These are phyloP conservation scores for Synanthedon formicaeformis DNA, from an alignment of 2,888 invertebrate genomes.

Conservation along the genomic window DNA sequence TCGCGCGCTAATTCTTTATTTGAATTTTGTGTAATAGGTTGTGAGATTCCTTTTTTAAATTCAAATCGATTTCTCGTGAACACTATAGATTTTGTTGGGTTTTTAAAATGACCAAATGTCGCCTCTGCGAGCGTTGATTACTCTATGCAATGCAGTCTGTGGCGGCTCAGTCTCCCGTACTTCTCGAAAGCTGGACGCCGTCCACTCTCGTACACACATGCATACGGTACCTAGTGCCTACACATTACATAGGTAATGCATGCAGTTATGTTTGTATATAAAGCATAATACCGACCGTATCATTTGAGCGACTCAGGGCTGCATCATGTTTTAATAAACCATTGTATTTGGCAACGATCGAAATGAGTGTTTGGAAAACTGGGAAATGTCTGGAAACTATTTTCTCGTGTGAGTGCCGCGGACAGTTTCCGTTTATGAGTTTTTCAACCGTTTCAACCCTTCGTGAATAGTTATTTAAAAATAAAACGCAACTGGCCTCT, in stretches of 20 bases:
- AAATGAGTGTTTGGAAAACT: slow-evolving; percentile 58
- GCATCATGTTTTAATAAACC: slow-evolving; percentile 65
- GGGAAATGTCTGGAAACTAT: slow-evolving; percentile 50
- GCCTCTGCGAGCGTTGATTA: slow-evolving; percentile 1
- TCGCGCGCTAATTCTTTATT: background rate
- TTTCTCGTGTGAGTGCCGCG: slow-evolving; percentile 17
- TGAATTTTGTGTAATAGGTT: no score
- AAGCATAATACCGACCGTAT: slow-evolving; percentile 32
- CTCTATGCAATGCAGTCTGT: slow-evolving; percentile 37
- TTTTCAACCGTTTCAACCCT: slow-evolving; percentile 7
- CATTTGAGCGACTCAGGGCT: slow-evolving; percentile 32
- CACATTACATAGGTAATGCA: slow-evolving; percentile 15
- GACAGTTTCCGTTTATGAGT: slow-evolving; percentile 24
- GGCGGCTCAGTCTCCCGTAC: slow-evolving; percentile 43
- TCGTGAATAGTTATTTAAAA: no score
- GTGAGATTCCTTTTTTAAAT: no score
- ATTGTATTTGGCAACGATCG: slow-evolving; percentile 69
- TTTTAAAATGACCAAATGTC: background rate
- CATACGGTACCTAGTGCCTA: slow-evolving; percentile 12
- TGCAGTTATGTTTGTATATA: slow-evolving; percentile 4
- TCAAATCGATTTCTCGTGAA: no score
- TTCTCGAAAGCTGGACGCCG: slow-evolving; percentile 58
- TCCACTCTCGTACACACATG: slow-evolving; percentile 48
- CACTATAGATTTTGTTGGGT: no score
- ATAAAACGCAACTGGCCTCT: no score